phyloP scores from a whole-genome alignment of 2,888 invertebrate species.

The Habroteleia sp. region DNA sequence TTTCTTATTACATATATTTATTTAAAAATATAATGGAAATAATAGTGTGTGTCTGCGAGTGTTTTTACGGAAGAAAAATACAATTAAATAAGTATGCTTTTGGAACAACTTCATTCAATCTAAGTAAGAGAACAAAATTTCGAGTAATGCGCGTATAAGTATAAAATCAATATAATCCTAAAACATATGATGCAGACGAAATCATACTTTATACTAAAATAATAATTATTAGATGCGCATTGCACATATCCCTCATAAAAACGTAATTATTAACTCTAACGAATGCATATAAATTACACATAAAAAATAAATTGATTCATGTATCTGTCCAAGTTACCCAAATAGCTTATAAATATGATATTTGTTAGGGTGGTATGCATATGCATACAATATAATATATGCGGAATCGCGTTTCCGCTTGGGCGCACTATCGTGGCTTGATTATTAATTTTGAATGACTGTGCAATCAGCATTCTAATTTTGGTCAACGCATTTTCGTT shows the following conservation, averaged over 20 bases:
- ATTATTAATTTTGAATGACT: conserved; percentile 65
- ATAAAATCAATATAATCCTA: too few species aligned
- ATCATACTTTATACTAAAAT: too few species aligned
- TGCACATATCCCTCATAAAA: neutral
- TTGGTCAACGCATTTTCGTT: conserved; percentile 62
- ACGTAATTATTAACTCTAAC: neutral
- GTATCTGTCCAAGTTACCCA: neutral
- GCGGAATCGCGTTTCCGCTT: conserved; percentile 51
- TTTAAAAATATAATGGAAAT: too few species aligned
- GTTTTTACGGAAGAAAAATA: too few species aligned
- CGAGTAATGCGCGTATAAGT: too few species aligned
- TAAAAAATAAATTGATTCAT: conserved; percentile 17
- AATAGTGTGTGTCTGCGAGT: too few species aligned
- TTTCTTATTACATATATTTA: too few species aligned
- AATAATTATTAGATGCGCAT: too few species aligned
- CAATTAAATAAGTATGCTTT: too few species aligned
- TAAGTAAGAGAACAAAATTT: too few species aligned
- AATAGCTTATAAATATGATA: conserved; percentile 42
- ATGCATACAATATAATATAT: conserved; percentile 59
- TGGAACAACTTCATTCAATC: too few species aligned
- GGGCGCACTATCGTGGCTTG: conserved; percentile 58
- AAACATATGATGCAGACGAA: too few species aligned
- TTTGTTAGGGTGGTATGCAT: conserved; percentile 50
- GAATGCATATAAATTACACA: conserved; percentile 15
- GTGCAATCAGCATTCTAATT: conserved; percentile 65